phyloP scores from a whole-genome alignment of 2,113 vertebrate species.

The Mastomys coucha region DNA sequence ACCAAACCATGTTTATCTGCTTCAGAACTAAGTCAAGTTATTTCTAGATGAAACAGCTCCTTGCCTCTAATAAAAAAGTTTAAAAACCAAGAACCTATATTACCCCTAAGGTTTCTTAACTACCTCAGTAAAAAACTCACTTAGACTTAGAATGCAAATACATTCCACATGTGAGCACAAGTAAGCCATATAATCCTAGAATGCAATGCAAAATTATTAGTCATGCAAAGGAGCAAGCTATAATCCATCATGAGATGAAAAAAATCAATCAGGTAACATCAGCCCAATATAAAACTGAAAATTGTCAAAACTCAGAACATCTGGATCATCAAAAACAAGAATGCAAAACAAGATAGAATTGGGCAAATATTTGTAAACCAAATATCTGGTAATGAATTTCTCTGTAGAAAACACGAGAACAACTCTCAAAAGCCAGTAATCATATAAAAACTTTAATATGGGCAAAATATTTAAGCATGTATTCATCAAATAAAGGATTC shows the following conservation, averaged over 20 bases:
- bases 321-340: not conserved
- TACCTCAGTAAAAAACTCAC: not conserved
- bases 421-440: not conserved
- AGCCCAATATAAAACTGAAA: not conserved
- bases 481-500: not conserved
- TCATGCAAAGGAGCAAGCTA: not conserved
- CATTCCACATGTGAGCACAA: not conserved
- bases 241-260: not conserved
- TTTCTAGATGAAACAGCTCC: not conserved
- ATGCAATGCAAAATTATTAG: not conserved
- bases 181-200: not conserved
- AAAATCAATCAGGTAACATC: not conserved
- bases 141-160: not conserved
- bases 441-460: not conserved
- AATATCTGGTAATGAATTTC: not conserved
- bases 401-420: not conserved
- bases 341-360: not conserved
- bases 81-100: not conserved
- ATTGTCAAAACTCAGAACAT: constrained; percentile 24
- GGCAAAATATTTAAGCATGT: not conserved
- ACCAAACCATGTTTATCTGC: not conserved
- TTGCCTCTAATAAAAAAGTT: not conserved
- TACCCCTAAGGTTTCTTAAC: not conserved
- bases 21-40: not conserved
- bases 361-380: not conserved